These are phyloP conservation scores for Rattus rattus DNA, from an alignment of 2,113 vertebrate genomes.

Conservation along the genomic window DNA sequence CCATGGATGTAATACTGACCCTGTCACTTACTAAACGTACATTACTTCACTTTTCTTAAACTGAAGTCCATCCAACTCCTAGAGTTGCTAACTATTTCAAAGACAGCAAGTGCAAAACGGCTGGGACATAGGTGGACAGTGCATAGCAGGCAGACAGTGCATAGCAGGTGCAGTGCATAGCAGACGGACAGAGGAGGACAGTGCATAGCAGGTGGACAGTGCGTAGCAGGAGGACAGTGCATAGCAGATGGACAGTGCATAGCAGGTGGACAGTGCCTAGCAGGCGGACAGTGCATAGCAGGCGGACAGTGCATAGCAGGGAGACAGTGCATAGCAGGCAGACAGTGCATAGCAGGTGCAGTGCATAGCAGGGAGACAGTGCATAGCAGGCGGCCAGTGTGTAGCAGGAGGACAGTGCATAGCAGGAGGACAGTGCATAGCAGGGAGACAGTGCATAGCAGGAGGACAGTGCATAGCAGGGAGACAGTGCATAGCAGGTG, in stretches of 20 bases:
- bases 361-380: too few species aligned
- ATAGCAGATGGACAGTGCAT: neutral
- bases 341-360: neutral
- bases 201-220: neutral
- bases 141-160: neutral
- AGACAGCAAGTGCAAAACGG: slow-evolving; percentile 6
- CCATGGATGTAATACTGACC: neutral
- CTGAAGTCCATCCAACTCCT: neutral
- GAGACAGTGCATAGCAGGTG: neutral
- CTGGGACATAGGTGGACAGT: neutral
- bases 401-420: neutral
- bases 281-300: neutral
- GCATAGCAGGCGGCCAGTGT: neutral
- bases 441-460: neutral
- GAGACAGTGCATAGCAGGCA: neutral
- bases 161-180: too few species aligned
- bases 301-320: neutral
- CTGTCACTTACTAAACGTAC: neutral
- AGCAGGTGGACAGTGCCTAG: neutral
- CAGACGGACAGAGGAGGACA: too few species aligned
- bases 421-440: neutral
- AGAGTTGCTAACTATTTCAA: slow-evolving; percentile 28
- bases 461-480: neutral
- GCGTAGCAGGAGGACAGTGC: neutral
- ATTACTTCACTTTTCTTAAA: slow-evolving; percentile 25